Percentiles rank a stretch among this genome's conserved stretches.
These are phyloP conservation scores for Coelinius sp. DNA, from an alignment of 2,888 invertebrate genomes.

Conservation along the genomic window DNA sequence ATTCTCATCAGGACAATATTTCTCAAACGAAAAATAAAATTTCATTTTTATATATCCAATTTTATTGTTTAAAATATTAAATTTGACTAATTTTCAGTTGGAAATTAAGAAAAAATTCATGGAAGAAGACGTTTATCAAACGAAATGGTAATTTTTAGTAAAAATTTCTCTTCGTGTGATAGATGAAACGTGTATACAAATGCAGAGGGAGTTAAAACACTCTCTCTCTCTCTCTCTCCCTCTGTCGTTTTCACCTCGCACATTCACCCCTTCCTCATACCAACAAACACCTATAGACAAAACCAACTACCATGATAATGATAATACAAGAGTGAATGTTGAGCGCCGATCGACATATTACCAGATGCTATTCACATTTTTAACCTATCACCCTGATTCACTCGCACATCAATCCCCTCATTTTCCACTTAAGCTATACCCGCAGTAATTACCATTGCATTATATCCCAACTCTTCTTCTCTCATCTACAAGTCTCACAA, in stretches of 20 bases:
- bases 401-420: neutral
- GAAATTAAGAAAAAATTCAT: too few species aligned
- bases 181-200: neutral
- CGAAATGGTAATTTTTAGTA: too few species aligned
- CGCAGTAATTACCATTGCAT: neutral
- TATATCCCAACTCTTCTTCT: neutral
- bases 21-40: too few species aligned
- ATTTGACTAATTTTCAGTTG: too few species aligned
- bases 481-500: neutral
- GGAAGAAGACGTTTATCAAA: too few species aligned
- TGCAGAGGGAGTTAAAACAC: neutral
- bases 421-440: neutral
- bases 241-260: neutral
- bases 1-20: too few species aligned
- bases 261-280: neutral
- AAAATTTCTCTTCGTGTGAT: neutral
- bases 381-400: slow-evolving; percentile 4
- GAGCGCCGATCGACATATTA: neutral
- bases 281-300: neutral
- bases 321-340: neutral
- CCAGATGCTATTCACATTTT: slow-evolving; percentile 5
- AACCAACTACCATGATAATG: neutral
- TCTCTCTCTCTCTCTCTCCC: neutral
- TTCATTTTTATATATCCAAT: too few species aligned
- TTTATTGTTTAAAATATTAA: too few species aligned